Conservation (phyloP, 1,140 invertebrate species). For the Cyclina sinensis region DNA sequence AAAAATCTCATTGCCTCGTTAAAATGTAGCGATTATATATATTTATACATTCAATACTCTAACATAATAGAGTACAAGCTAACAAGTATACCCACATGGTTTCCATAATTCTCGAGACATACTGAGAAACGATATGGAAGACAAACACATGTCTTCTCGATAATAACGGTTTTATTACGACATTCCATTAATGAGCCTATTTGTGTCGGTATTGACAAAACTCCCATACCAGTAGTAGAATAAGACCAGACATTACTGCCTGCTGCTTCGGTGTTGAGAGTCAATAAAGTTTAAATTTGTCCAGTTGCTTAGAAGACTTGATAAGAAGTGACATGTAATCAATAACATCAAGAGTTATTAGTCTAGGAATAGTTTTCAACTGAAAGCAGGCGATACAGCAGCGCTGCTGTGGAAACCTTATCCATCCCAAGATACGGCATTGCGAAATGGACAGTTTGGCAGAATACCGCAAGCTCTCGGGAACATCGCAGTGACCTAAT, state of each 20-base stretch:
- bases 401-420: not conserved
- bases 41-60: too few species aligned
- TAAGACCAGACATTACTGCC: not conserved
- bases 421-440: not conserved
- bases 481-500: too few species aligned
- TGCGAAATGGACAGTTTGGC: slow-evolving; percentile 15
- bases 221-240: not conserved
- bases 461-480: too few species aligned
- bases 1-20: too few species aligned
- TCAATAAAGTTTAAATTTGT: slow-evolving; percentile 22
- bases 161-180: not conserved
- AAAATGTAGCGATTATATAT: too few species aligned
- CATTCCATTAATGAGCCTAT: not conserved
- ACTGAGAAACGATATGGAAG: too few species aligned
- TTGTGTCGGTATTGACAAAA: not conserved
- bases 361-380: slow-evolving; percentile 1
- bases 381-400: not conserved
- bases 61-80: too few species aligned
- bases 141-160: not conserved
- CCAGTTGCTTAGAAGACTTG: not conserved
- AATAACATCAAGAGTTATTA: not conserved
- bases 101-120: too few species aligned
- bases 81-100: too few species aligned
- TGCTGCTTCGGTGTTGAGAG: not conserved
- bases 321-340: slow-evolving; percentile 5